Evolutionary conservation across 23 tunicate species (phyloP), one percentile per base, ranked within the genome.

Genomic region (Ciona savignyi): DNA sequence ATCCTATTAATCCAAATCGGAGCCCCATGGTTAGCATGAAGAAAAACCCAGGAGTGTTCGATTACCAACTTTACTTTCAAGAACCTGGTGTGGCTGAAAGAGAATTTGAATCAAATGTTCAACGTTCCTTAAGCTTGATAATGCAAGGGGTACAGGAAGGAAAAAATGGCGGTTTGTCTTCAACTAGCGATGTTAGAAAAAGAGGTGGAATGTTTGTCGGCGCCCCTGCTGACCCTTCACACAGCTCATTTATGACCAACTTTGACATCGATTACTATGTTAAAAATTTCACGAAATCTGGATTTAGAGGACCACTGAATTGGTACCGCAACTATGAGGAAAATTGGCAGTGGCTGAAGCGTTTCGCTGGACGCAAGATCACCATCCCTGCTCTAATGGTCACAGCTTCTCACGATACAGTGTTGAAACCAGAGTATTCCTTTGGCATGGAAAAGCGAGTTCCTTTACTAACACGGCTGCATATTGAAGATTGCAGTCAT

Each of bases 1-100:
- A 51, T 62, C 66, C 78, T 15, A 76, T 76, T 56, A 83, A 82
- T 35, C 82, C 89, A 0, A 70, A 70, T n/a, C 89, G 48, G 32
- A 77, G 62, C 71, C 89, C 89, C 1, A 2, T 83, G 29, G 78
- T 48, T 1, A 71, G 78, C 78, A 77, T 83, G 82, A 6, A 0
- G 1, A 71, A 71, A 29, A 83, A 83, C 31, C 89, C 89, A 3
- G 89, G 89, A 24, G 82, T 74, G 27, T 90, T 90, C 65, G 89
- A 90, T 68, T 90, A 90, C 48, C 89, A 83, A 70, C 56, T 90
- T 63, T 90, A 90, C 70, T 90, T 90, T 78, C 85, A 74, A 34
- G 65, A 60, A 4, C 85, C 84, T 27, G 97, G 89, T 3, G 65
- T 71, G 1, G 89, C 97, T 20, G 97, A 90, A 22, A 83, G 74